Evolutionary conservation across 1,140 invertebrate genomes (phyloP).

Genomic region (Trinorchestia longiramus): DNA sequence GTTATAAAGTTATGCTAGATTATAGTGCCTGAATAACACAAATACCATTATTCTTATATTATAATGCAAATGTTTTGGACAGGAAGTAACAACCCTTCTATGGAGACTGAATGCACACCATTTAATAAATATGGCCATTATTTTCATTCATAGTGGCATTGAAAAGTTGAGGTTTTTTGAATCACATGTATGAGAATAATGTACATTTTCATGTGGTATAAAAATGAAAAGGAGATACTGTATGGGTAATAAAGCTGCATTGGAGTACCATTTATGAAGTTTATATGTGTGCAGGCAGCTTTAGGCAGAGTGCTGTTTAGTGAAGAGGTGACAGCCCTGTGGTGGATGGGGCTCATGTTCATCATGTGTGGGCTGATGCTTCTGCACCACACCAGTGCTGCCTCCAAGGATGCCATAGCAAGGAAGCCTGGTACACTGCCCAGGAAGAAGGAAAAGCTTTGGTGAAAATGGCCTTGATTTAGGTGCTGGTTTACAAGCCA

Average conservation of each 20-base stretch:
- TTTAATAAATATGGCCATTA: no score
- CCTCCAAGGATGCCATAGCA: background rate
- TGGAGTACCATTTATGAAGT: background rate
- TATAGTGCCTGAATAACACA: no score
- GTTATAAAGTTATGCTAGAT: background rate
- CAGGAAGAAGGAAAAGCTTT: slow-evolving; percentile 44
- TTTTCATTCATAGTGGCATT: no score
- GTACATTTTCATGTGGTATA: no score
- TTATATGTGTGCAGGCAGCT: slow-evolving; percentile 68
- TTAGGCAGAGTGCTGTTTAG: slow-evolving; percentile 70
- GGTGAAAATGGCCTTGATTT: background rate
- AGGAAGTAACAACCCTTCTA: no score
- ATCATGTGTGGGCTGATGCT: slow-evolving; percentile 70
- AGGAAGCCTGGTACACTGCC: slow-evolving; percentile 57
- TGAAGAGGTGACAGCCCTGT: slow-evolving; percentile 69
- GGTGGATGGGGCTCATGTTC: slow-evolving; percentile 70
- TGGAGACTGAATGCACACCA: no score
- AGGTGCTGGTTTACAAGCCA: background rate
- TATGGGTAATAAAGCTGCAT: no score
- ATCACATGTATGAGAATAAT: no score
- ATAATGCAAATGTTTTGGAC: no score
- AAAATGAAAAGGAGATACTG: no score
- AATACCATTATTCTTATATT: no score
- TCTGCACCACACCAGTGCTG: slow-evolving; percentile 68
- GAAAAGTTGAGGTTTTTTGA: no score